phyloP scores from a whole-genome alignment of 2,113 vertebrate species.

The Microcebus tavaratra region DNA sequence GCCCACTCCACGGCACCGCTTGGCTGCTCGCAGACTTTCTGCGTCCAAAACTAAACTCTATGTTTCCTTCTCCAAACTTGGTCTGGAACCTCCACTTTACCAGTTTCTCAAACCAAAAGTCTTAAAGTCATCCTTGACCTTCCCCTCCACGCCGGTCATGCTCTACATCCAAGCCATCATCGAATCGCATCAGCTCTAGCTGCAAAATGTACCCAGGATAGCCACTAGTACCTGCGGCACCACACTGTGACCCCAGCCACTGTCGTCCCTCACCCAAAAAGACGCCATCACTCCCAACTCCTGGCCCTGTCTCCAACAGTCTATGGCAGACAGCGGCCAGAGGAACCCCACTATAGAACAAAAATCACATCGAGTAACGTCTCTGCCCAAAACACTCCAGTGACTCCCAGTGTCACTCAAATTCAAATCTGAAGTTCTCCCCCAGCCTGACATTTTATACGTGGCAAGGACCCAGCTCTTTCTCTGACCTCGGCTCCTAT shows the following conservation, averaged over 20 bases:
- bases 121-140: neutral
- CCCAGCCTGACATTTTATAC: neutral
- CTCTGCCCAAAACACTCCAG: neutral
- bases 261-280: neutral
- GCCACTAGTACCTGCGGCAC: neutral
- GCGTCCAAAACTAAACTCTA: neutral
- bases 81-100: neutral
- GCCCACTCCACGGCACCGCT: no score
- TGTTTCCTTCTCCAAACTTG: neutral
- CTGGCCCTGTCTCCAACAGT: no score
- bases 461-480: fast-evolving
- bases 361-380: neutral
- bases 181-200: neutral
- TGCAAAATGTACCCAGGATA: neutral
- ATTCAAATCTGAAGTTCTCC: neutral
- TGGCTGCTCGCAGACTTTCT: neutral
- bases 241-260: neutral
- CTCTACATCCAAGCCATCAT: neutral
- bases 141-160: neutral
- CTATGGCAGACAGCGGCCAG: neutral
- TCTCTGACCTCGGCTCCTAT: neutral
- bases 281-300: neutral
- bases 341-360: neutral
- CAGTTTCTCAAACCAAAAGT: neutral
- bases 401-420: neutral